Evolutionary conservation across 2,113 vertebrate genomes (phyloP).

Genomic region (Festucalex cinctus): DNA sequence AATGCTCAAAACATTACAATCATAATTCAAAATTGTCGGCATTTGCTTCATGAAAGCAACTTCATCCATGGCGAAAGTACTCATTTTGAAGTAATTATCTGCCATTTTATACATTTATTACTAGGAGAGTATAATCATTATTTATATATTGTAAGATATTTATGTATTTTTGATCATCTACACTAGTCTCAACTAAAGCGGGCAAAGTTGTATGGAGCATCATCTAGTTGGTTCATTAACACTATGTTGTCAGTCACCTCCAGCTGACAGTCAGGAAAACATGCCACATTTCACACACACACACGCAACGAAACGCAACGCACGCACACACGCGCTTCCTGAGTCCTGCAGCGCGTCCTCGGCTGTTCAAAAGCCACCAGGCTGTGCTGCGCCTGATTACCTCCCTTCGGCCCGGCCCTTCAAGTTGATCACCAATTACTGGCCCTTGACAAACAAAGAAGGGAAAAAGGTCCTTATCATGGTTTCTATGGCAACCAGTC

Average conservation of each 20-base stretch:
- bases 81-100: too few species aligned
- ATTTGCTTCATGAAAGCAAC: too few species aligned
- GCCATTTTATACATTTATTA: background rate
- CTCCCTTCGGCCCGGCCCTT: conserved; percentile 34
- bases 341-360: conserved; percentile 32
- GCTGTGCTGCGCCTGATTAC: conserved; percentile 29
- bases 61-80: too few species aligned
- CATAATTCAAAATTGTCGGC: too few species aligned
- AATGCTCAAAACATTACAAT: too few species aligned
- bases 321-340: conserved; percentile 7
- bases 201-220: background rate
- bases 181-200: too few species aligned
- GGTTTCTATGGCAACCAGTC: conserved; percentile 58
- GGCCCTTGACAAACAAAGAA: conserved; percentile 17
- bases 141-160: too few species aligned
- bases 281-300: conserved; percentile 1
- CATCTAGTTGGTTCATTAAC: conserved; percentile 38
- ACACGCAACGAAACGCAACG: background rate
- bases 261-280: conserved; percentile 36
- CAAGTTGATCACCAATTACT: conserved; percentile 62
- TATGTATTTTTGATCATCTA: too few species aligned
- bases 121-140: too few species aligned
- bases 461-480: conserved; percentile 18
- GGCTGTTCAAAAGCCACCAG: conserved; percentile 16
- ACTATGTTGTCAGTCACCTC: conserved; percentile 43